Evolutionary conservation across 2,113 vertebrate species (phyloP), one percentile per base, ranked within the genome.

Genomic region (Sinocyclocheilus maitianheensis): DNA sequence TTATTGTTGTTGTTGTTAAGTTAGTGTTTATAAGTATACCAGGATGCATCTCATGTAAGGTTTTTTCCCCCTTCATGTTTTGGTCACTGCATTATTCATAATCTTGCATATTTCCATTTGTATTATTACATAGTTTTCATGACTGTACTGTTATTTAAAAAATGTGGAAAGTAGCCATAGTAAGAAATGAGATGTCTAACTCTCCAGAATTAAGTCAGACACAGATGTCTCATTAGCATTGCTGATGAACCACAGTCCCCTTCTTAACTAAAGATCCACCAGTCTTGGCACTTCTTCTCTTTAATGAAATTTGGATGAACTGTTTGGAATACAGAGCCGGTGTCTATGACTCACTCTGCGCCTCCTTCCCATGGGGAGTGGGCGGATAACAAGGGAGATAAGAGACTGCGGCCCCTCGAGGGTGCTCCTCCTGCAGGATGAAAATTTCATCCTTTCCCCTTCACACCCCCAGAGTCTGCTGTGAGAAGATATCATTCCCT

Each of bases 401-500:
- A 78, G 76, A 86, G 75, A 65, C 30, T 67, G 18, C 40, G 48
- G 71, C 65, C 84, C 83, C 51, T 22, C 77, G 84, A 85, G 71
- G 75, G 69, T 83, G 62, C 60, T 72, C 51, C 84, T 83, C 85
- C 81, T 86, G 76, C 75, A 82, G 82, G 81, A 86, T 43, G 77
- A 78, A 34, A 60, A 51, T 60, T 78, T 88, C 51, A 77, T 85
- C 87, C 60, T 84, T 82, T 37, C 24, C 55, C 78, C 65, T 81
- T 79, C 37, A 80, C 81, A 63, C 53, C 74, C 62, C 37, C 81
- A 26, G 34, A 58, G 62, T 89, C 86, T 90, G 88, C 67, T 63
- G 82, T 37, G 84, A 85, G 86, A 81, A 90, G 88, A 90, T 90
- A 90, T 82, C 78, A 67, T 53, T 77, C 72, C n/a, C 43, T 55